Base-by-base conservation (phyloP, 2,113 vertebrate genomes). In the Apeltes quadracus region DNA sequence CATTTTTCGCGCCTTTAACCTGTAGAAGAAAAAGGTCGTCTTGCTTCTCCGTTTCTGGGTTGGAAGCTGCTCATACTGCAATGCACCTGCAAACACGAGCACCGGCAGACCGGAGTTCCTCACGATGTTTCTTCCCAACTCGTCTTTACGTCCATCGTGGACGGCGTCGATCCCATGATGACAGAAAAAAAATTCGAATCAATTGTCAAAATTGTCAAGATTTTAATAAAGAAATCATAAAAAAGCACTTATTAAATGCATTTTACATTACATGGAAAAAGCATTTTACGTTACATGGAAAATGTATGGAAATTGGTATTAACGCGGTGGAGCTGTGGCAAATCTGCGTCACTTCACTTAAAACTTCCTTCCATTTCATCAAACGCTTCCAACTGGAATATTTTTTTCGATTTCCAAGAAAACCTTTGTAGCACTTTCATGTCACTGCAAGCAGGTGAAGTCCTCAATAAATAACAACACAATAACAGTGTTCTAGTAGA, bases 261-360 rank as follows among this genome's bases (percentile, higher is more conserved):
- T 36, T 41, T 10, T 51, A 23, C 50, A 53, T 61, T 15, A 57
- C 46, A 56, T 1, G 39, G 14, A 50, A 27, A 68, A 15, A 51
- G 29, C 50, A 53, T 36, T 41, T 10, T 51, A 23, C 50, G 46
- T 61, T 15, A 57, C 20, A 76, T 39, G 57, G 29, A 36, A 72
- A 29, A 56, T 82, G 68, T 67, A 68, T 54, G 59, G 34, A 77
- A 67, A 81, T 57, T 29, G 16, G 20, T 46, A 4, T 41, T 72
- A 51, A 53, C 53, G 58, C 23, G 7, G 34, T 22, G 18, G 20
- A 62, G 8, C 34, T 63, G 41, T 63, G 36, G 43, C 34, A 27
- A 76, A 64, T 64, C 14, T 58, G 57, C 41, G 56, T 76, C 67
- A 43, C 22, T 39, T 29, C 10, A 15, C 20, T 32, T 23, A 23